A percentile compares a stretch with the other conserved stretches of the same genome.
Conservation (phyloP, 2,888 invertebrate species). For the Congeria kusceri region DNA sequence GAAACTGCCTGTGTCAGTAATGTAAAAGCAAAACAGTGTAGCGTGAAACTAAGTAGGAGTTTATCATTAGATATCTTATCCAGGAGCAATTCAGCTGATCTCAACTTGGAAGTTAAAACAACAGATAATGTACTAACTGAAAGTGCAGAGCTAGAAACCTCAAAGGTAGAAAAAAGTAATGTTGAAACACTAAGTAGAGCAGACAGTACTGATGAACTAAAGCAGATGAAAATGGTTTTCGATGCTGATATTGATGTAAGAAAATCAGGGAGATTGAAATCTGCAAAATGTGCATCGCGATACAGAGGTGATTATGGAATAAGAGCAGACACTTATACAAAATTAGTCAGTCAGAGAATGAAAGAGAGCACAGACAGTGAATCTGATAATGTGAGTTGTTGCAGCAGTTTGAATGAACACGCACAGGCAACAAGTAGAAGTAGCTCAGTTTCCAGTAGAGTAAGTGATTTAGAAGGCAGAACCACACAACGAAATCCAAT, state of each 20-base stretch:
- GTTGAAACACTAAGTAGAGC: slow-evolving; percentile 4
- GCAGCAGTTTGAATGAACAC: background rate
- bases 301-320: slow-evolving; percentile 62
- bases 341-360: slow-evolving; percentile 24
- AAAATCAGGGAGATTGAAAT: slow-evolving; percentile 54
- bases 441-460: background rate
- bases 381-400: background rate
- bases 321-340: slow-evolving; percentile 48
- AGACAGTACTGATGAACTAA: slow-evolving; percentile 32
- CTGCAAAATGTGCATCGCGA: slow-evolving; percentile 61
- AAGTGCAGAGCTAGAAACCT: background rate
- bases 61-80: slow-evolving; percentile 45
- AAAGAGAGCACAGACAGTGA: slow-evolving; percentile 3
- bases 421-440: background rate
- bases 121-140: background rate
- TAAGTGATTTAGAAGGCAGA: no score
- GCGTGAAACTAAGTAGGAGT: slow-evolving; percentile 43
- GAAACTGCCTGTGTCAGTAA: background rate
- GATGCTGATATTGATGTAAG: slow-evolving; percentile 46
- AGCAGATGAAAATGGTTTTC: slow-evolving; percentile 43
- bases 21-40: slow-evolving; percentile 26
- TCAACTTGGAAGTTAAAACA: background rate
- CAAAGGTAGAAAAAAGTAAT: background rate
- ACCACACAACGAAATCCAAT: background rate
- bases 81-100: background rate